Percentiles rank a stretch among this genome's conserved stretches.
Evolutionary conservation across 1,140 invertebrate genomes (phyloP).

Genomic region (Drosophila kikkawai): DNA sequence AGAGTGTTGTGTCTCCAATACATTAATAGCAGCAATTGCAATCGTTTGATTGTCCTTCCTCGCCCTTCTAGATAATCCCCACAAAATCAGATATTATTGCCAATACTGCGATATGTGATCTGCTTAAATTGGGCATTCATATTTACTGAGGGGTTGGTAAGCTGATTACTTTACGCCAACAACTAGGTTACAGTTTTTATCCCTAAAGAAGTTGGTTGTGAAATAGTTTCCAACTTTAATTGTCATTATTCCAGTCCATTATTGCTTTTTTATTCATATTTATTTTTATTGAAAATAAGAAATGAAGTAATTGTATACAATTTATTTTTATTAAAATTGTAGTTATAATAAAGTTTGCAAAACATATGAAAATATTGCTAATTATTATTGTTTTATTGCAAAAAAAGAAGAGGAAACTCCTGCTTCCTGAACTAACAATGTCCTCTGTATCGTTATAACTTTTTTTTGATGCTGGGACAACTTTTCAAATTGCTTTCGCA

Average conservation of each 20-base stretch:
- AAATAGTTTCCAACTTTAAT: background rate
- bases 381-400: background rate
- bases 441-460: conserved; percentile 42
- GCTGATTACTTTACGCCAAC: conserved; percentile 25
- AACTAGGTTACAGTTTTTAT: background rate
- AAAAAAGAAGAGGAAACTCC: background rate
- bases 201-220: conserved; percentile 22
- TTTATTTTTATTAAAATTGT: no score
- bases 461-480: conserved; percentile 43
- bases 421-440: background rate
- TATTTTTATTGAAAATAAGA: no score
- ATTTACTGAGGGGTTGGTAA: conserved; percentile 19
- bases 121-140: conserved; percentile 20
- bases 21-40: conserved; percentile 49
- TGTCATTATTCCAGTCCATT: no score
- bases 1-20: conserved; percentile 1
- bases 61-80: conserved; percentile 19
- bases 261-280: no score
- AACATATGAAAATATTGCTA: no score
- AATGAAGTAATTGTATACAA: no score
- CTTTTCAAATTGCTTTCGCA: conserved; percentile 77
- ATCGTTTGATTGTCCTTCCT: conserved; percentile 25
- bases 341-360: background rate
- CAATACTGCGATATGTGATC: conserved; percentile 35
- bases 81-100: conserved; percentile 38